phyloP scores from a whole-genome alignment of 2,113 vertebrate species.

The Delphinapterus leucas region DNA sequence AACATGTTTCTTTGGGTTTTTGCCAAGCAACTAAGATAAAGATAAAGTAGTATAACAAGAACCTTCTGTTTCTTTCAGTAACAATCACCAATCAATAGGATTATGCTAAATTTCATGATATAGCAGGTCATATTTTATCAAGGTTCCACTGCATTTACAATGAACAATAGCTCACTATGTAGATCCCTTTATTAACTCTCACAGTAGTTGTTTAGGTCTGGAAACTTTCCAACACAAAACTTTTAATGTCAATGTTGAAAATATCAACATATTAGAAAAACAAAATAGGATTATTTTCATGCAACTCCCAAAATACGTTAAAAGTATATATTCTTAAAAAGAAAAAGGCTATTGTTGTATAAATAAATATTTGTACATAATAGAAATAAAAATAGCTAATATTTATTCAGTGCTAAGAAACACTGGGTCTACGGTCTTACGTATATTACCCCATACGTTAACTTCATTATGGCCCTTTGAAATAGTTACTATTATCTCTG shows the following conservation, averaged over 20 bases:
- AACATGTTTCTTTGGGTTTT: conserved; percentile 55
- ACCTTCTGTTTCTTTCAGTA: conserved; percentile 72
- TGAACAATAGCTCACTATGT: conserved; percentile 67
- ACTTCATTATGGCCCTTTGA: not conserved
- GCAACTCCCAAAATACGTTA: not conserved
- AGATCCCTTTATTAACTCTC: not conserved
- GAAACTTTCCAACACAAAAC: not conserved
- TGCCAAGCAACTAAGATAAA: conserved; percentile 64
- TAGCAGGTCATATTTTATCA: conserved; percentile 73
- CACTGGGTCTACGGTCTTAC: not conserved
- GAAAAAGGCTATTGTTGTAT: not conserved
- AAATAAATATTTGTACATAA: not conserved
- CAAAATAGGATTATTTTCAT: conserved; percentile 7
- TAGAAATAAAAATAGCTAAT: not conserved
- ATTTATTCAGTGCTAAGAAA: not conserved
- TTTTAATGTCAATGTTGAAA: not conserved
- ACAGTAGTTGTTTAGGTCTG: not conserved
- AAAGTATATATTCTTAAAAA: not conserved
- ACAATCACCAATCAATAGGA: conserved; percentile 71
- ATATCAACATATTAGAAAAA: conserved; percentile 19
- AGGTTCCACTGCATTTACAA: conserved; percentile 63
- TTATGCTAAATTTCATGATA: conserved; percentile 73
- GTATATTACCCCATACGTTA: not conserved
- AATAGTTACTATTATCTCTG: not conserved
- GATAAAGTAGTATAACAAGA: conserved; percentile 72